phyloP scores from a whole-genome alignment of 2,113 vertebrate species.

The Ramphastos sulfuratus region DNA sequence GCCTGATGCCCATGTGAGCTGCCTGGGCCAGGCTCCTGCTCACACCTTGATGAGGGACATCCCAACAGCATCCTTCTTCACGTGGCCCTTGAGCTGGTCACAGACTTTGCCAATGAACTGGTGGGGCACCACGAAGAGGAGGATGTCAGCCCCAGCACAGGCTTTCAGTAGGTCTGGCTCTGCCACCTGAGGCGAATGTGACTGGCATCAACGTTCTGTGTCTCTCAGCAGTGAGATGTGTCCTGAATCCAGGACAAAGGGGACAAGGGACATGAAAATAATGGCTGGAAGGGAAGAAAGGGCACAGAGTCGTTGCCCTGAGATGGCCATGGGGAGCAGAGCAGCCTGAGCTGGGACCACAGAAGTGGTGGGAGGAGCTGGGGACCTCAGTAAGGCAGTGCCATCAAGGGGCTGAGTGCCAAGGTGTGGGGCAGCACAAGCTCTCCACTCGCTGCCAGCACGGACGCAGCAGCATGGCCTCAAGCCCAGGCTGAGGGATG shows the following conservation, averaged over 20 bases:
- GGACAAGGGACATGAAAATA: neutral
- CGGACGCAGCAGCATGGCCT: neutral
- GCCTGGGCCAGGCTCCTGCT: neutral
- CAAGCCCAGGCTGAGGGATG: neutral
- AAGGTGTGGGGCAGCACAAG: fast-evolving
- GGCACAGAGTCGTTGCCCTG: fast-evolving
- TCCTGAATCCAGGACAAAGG: neutral
- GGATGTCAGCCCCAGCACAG: constrained; percentile 84
- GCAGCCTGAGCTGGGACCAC: neutral
- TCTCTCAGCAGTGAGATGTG: fast-evolving
- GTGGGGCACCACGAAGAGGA: constrained; percentile 95
- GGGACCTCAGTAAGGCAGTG: neutral
- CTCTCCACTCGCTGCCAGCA: neutral
- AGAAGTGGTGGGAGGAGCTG: fast-evolving
- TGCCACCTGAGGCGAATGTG: constrained; percentile 77
- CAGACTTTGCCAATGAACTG: constrained; percentile 91
- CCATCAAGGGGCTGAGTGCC: neutral
- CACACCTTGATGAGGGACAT: constrained; percentile 96
- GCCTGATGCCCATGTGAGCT: fast-evolving
- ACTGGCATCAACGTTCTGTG: fast-evolving
- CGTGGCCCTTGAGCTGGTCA: constrained; percentile 89
- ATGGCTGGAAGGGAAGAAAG: neutral
- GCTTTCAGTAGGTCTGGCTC: constrained; percentile 89
- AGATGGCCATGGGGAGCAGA: neutral
- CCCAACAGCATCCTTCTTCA: constrained; percentile 87